These are phyloP conservation scores for Ctenopoma kingsleyae DNA, from an alignment of 2,797 vertebrate genomes.

Conservation along the genomic window DNA sequence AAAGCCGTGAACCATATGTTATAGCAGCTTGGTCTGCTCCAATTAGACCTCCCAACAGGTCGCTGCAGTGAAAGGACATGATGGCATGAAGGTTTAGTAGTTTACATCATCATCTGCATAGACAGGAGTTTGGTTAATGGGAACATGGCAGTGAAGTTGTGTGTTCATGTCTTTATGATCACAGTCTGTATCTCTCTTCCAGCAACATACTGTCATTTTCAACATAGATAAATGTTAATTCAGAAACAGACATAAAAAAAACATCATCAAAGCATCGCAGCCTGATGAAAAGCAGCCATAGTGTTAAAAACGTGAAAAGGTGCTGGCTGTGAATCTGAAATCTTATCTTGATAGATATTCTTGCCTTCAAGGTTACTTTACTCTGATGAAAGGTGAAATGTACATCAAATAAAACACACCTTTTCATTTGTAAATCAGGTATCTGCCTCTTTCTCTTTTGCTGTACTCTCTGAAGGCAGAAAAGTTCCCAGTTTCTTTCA, in stretches of 20 bases:
- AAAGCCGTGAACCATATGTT: constrained; percentile 62
- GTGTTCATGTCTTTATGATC: constrained; percentile 16
- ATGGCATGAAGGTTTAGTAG: constrained; percentile 5
- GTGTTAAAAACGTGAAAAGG: constrained; percentile 20
- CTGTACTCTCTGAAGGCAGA: not conserved
- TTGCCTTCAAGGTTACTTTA: constrained; percentile 39
- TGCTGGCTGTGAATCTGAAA: constrained; percentile 19
- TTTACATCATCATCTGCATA: constrained; percentile 49
- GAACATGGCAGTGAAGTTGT: constrained; percentile 3
- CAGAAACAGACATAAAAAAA: not conserved
- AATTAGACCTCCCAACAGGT: constrained; percentile 58
- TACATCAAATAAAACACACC: constrained; percentile 23
- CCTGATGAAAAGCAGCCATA: not conserved
- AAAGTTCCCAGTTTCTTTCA: constrained; percentile 9
- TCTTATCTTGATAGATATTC: constrained; percentile 25
- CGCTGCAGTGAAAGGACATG: constrained; percentile 6
- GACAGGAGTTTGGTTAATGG: constrained; percentile 24
- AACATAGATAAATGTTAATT: not conserved
- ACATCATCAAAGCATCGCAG: not conserved
- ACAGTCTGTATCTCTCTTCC: constrained; percentile 9
- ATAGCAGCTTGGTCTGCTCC: constrained; percentile 50
- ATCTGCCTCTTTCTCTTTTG: not conserved
- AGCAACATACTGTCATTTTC: not conserved
- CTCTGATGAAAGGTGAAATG: constrained; percentile 19
- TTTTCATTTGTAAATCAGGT: constrained; percentile 25